Evolutionary conservation across 2,113 vertebrate genomes (phyloP).

Genomic region (Labeo rohita): DNA sequence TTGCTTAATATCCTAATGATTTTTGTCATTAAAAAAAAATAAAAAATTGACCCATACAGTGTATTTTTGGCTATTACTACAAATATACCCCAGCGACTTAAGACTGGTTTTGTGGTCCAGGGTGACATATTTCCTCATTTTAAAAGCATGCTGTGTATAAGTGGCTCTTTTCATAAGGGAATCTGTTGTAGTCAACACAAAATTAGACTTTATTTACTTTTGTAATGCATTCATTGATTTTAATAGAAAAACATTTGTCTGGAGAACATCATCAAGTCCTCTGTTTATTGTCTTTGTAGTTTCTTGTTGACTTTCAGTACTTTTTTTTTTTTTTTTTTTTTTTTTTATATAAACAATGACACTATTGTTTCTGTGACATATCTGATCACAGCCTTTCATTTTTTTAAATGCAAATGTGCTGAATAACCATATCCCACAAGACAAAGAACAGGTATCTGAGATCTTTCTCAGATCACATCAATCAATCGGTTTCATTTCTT

Average conservation of each 20-base stretch:
- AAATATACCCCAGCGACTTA: too few species aligned
- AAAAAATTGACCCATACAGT: too few species aligned
- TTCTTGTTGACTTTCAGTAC: not conserved
- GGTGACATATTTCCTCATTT: too few species aligned
- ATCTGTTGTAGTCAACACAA: not conserved
- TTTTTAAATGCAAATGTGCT: not conserved
- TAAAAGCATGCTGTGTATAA: not conserved
- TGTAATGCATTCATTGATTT: not conserved
- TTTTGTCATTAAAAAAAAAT: too few species aligned
- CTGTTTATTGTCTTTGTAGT: not conserved
- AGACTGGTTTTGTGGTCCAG: too few species aligned
- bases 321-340: not conserved
- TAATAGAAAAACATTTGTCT: too few species aligned
- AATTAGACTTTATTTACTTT: not conserved
- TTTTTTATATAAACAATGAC: not conserved
- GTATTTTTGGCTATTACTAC: too few species aligned
- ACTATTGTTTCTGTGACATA: not conserved
- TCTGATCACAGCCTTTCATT: not conserved
- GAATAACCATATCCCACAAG: not conserved
- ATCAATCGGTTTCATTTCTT: conserved; percentile 48
- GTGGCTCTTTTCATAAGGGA: not conserved
- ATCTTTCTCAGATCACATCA: conserved; percentile 22
- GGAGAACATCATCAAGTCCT: not conserved
- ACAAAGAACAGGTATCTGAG: conserved; percentile 15
- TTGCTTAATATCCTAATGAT: too few species aligned